phyloP scores from a whole-genome alignment of 2,797 vertebrate species.

The Apogon talboti region DNA sequence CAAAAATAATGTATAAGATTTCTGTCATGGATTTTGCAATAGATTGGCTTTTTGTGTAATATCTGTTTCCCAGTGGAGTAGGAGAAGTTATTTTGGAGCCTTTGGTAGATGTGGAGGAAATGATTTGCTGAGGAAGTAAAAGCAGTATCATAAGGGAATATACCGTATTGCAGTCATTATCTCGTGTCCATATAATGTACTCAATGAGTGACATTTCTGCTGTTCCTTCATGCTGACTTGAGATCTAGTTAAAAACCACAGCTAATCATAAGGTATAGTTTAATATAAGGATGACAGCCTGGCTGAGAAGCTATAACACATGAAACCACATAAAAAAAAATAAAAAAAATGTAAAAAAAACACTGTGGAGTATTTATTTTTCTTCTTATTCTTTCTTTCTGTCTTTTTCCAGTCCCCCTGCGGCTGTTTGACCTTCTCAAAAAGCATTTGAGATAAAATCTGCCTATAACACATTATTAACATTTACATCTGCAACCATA shows the following conservation, averaged over 20 bases:
- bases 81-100: conserved; percentile 57
- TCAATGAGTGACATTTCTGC: conserved; percentile 35
- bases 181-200: conserved; percentile 18
- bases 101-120: conserved; percentile 51
- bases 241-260: conserved; percentile 19
- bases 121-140: conserved; percentile 65
- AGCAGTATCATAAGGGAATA: conserved; percentile 54
- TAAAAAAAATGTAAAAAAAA: too few species aligned
- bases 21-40: conserved; percentile 65
- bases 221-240: conserved; percentile 22
- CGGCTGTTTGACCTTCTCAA: not conserved
- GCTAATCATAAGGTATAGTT: conserved; percentile 25
- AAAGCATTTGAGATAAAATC: not conserved
- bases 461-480: not conserved
- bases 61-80: conserved; percentile 58
- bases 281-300: not conserved
- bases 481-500: not conserved
- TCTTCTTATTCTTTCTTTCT: too few species aligned
- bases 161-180: conserved; percentile 56
- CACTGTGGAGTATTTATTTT: too few species aligned
- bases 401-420: too few species aligned
- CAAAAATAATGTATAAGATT: conserved; percentile 65
- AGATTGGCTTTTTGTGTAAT: conserved; percentile 74
- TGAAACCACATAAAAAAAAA: too few species aligned
- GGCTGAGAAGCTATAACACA: not conserved